Evolutionary conservation across 1,140 invertebrate species (phyloP).

Genomic region (Spodoptera frugiperda): DNA sequence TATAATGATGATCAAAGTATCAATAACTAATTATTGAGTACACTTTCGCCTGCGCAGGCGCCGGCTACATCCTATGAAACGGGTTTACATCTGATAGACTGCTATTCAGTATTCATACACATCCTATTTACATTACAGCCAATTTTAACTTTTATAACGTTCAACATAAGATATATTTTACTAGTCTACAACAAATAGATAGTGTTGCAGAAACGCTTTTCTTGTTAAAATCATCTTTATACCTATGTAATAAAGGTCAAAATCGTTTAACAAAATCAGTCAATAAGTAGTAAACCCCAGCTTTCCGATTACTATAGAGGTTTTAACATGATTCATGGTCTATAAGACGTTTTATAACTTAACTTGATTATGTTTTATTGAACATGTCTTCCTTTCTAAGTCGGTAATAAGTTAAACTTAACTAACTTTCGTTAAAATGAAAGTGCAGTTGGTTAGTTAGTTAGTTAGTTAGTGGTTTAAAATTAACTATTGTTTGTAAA

Average conservation of each 20-base stretch:
- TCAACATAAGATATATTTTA: no score
- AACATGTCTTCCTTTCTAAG: constrained; percentile 10
- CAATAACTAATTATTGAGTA: constrained; percentile 14
- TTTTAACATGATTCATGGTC: constrained; percentile 1
- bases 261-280: no score
- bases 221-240: no score
- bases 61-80: constrained; percentile 21
- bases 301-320: constrained; percentile 7
- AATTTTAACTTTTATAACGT: no score
- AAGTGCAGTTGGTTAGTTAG: not conserved
- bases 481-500: no score
- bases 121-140: no score
- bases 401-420: not conserved
- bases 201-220: no score
- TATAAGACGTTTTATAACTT: not conserved
- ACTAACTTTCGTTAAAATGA: constrained; percentile 9
- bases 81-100: constrained; percentile 6
- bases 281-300: no score
- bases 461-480: not conserved
- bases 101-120: not conserved
- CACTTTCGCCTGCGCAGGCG: constrained; percentile 31
- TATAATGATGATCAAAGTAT: not conserved
- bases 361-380: constrained; percentile 1
- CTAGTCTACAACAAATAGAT: no score
- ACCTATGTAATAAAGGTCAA: no score